Base-by-base conservation (phyloP, 1,140 invertebrate species). In the Dendrolimus kikuchii region DNA sequence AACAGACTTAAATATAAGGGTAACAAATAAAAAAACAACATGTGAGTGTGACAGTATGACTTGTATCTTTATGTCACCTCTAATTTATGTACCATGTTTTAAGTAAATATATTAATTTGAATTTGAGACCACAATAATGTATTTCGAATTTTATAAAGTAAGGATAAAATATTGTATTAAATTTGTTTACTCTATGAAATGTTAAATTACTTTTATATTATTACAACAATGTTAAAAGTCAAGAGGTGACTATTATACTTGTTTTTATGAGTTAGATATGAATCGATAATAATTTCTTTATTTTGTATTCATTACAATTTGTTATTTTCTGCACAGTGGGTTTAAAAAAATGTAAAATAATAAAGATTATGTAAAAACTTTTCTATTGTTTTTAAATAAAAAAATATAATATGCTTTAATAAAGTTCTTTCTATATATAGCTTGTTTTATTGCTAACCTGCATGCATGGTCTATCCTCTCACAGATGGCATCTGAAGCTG, bases 401-500 rank as follows among this genome's bases (percentile, higher is more conserved):
- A n/a, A 65, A 65, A 68, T 66, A 57, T 76, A 77, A 76, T 60
- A 63, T 66, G 68, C 68, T 74, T 78, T 72, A 81, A 73, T 81
- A 77, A 74, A 77, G 61, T 73, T 74, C 63, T 68, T 72, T 70
- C 50, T 74, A 59, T 52, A 61, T 10, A 51, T 40, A 43, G 5
- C 36, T 53, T 57, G 46, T 46, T 44, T 46, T 52, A 45, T 63
- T 60, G 45, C 50, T 67, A 70, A 86, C 83, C 83, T 77, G 65
- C 58, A 68, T 40, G 81, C 81, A 68, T 87, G 81, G 10, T 83
- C 77, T 59, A 88, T 87, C 49, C 81, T 71, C 64, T 88, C 84
- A 62, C 87, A 88, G 40, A 88, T 86, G 7, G 82, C 84, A 71
- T 88, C 85, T 43, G 87, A 88, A 38, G 85, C 87, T 37, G 68